Base-by-base conservation (phyloP, 2,888 invertebrate genomes). In the Trissolcus brochymenae region DNA sequence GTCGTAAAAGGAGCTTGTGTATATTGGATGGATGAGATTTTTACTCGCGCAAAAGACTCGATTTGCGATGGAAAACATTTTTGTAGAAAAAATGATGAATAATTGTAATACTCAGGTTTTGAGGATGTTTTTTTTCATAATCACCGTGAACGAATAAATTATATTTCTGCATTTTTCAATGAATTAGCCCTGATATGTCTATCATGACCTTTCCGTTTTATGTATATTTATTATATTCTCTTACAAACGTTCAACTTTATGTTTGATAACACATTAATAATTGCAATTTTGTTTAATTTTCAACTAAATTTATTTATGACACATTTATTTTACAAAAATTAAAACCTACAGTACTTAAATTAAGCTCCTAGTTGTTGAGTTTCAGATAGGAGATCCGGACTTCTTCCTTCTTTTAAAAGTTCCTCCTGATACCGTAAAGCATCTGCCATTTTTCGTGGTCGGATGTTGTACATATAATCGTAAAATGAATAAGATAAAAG, bases 131-230 rank as follows among this genome's bases (percentile, higher is more conserved):
- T 70, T 70, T 76, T 76, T 67, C 75, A 68, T 66, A 68, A 66
- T 65, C 65, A 64, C 64, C 46, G 59, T 2, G 21, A 66, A 67
- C 46, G 49, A 66, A 73, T 70, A 79, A 79, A 76, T 73, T 76
- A 79, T 79, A 79, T 79, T 79, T 76, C 64, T 79, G 71, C 71
- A 71, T 76, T 73, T 73, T 79, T 72, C 72, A 68, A 75, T 11
- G 67, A 68, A 68, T 6, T 43, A 14, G n/a, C 6, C 6, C 7
- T 6, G 55, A 19, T 40, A 29, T 35, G 21, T 13, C n/a, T 54
- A 14, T 21, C 43, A 17, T 13, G 13, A 29, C 57, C 41, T 43
- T 57, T 43, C 25, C n/a, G n/a, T n/a, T n/a, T n/a, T n/a, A n/a
- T n/a, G n/a, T n/a, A n/a, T n/a, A n/a, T n/a, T n/a, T n/a, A n/a